Evolutionary conservation across 2,888 invertebrate species (phyloP).

Genomic region (Xylophagus ater): DNA sequence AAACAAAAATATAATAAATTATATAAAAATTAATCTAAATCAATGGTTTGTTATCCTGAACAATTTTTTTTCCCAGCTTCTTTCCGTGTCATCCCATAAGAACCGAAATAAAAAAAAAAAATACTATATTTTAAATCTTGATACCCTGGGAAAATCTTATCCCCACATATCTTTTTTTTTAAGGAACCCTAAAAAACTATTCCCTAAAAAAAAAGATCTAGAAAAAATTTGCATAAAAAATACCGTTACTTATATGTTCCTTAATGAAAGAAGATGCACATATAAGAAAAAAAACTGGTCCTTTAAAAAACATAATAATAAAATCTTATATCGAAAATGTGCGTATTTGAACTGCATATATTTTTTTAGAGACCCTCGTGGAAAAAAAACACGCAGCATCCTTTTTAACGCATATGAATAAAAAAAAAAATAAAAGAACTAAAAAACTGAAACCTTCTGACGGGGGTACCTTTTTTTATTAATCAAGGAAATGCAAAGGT

Average conservation of each 20-base stretch:
- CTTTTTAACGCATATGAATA: too few relatives aligned
- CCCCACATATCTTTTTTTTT: conserved; percentile 13
- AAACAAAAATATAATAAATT: conserved; percentile 16
- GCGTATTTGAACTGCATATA: too few relatives aligned
- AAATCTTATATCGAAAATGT: too few relatives aligned
- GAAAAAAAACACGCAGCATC: too few relatives aligned
- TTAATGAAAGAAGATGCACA: too few relatives aligned
- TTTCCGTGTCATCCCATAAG: neutral
- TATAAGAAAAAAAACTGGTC: neutral
- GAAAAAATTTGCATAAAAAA: conserved; percentile 20
- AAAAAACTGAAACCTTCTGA: too few relatives aligned
- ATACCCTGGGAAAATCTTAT: conserved; percentile 18
- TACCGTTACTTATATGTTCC: conserved; percentile 16
- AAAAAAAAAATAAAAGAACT: neutral
- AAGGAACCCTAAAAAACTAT: conserved; percentile 5
- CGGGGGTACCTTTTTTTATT: too few relatives aligned
- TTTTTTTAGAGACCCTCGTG: too few relatives aligned
- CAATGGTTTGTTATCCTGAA: conserved; percentile 16
- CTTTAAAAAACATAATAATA: neutral
- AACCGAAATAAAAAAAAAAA: too few relatives aligned
- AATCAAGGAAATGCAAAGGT: too few relatives aligned
- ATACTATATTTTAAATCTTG: too few relatives aligned
- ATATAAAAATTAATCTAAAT: conserved; percentile 19
- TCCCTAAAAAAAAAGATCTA: conserved; percentile 4
- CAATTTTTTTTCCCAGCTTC: conserved; percentile 2